Conservation (phyloP, 2,797 vertebrate species). For the Gephyroberyx darwinii region DNA sequence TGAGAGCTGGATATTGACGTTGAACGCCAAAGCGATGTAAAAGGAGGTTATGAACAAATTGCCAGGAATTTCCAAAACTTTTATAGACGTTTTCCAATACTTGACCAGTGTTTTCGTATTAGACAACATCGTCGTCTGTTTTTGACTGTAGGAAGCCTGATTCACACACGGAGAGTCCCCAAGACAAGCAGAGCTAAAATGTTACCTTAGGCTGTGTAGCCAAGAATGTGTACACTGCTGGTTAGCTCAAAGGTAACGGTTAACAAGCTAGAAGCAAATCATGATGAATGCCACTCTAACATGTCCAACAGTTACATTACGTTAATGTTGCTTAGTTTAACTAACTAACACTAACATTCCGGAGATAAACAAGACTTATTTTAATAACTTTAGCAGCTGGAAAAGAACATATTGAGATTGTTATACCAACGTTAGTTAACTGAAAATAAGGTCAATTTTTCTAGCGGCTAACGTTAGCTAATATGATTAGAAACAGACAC, state of each 20-base stretch:
- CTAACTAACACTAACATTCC: neutral
- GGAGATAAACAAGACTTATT: neutral
- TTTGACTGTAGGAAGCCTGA: conserved; percentile 8
- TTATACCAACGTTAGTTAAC: neutral
- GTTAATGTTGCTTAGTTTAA: neutral
- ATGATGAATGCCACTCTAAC: too few species aligned
- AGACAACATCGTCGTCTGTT: neutral
- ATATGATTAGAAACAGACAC: neutral
- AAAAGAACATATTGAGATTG: neutral
- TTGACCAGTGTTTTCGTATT: neutral
- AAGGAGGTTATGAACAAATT: neutral
- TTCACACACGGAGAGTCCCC: conserved; percentile 25
- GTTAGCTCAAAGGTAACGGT: too few species aligned
- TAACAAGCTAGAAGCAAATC: neutral
- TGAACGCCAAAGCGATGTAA: neutral
- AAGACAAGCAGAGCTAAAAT: conserved; percentile 9
- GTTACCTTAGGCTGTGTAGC: conserved; percentile 33
- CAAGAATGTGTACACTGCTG: neutral
- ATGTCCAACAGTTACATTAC: too few species aligned
- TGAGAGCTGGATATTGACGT: neutral
- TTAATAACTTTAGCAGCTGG: conserved; percentile 2
- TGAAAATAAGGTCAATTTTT: conserved; percentile 1
- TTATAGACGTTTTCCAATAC: neutral
- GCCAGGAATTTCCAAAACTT: neutral
- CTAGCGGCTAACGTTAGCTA: neutral